Conservation (phyloP, 2,797 vertebrate species). For the Hapalemur alaotrensis region DNA sequence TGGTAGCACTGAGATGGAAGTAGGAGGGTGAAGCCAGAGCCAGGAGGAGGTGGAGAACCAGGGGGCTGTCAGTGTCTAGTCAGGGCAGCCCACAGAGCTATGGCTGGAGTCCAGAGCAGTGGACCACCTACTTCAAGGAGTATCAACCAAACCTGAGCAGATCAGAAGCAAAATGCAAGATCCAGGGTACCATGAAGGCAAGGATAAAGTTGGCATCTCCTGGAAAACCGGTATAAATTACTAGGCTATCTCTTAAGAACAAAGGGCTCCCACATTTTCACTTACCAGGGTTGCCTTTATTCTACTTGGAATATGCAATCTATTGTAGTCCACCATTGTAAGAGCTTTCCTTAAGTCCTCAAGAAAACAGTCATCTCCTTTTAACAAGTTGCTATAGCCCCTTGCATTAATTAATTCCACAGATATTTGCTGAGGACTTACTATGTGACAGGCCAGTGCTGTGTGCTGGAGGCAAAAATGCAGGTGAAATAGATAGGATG, state of each 20-base stretch:
- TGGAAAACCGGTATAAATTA: neutral
- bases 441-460: neutral
- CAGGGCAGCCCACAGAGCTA: neutral
- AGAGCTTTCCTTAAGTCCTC: neutral
- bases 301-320: neutral
- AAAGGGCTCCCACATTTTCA: neutral
- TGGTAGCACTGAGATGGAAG: neutral
- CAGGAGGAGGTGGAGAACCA: no score
- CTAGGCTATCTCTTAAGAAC: neutral
- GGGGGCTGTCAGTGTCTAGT: accelerated
- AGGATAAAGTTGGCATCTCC: neutral
- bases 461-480: neutral
- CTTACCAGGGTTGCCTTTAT: neutral
- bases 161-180: neutral
- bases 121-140: no score
- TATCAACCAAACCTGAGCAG: neutral
- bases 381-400: neutral
- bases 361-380: neutral
- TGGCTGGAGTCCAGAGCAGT: neutral
- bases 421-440: neutral
- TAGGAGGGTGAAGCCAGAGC: neutral
- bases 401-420: neutral
- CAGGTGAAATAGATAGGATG: neutral
- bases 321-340: neutral
- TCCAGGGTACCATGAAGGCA: neutral